Percentiles rank a stretch among this genome's conserved stretches.
Evolutionary conservation across 1,140 invertebrate species (phyloP).

Genomic region (Homarus americanus): DNA sequence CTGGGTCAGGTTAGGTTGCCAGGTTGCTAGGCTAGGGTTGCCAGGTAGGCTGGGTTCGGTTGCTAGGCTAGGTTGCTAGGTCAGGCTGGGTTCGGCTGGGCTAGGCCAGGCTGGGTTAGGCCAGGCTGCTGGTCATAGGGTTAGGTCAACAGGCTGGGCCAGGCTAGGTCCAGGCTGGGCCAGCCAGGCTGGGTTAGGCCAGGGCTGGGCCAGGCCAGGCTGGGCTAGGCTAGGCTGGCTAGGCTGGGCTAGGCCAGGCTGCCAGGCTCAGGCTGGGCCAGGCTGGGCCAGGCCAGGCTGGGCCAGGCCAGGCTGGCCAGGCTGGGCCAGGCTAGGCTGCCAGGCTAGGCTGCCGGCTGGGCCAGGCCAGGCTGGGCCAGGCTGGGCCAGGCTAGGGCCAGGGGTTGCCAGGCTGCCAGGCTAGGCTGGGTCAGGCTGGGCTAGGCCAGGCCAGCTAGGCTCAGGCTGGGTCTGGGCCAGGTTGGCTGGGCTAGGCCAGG

Average conservation of each 20-base stretch:
- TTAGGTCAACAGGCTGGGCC: background rate
- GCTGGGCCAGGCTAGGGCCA: background rate
- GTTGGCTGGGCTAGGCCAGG: background rate
- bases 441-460: background rate
- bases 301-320: background rate
- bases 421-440: background rate
- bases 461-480: background rate
- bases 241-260: background rate
- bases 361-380: background rate
- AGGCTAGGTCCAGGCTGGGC: background rate
- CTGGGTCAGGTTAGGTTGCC: conserved; percentile 64
- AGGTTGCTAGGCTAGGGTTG: background rate
- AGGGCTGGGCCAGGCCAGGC: background rate
- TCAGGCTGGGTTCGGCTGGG: background rate
- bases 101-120: background rate
- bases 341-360: background rate
- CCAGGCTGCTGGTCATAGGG: background rate
- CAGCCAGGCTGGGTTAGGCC: background rate
- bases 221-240: background rate
- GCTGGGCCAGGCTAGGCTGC: background rate
- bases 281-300: background rate
- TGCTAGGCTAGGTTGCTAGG: background rate
- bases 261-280: background rate
- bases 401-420: background rate
- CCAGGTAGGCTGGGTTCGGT: background rate